A percentile compares a stretch with the other conserved stretches of the same genome.
Evolutionary conservation across 1,140 invertebrate genomes (phyloP).

Genomic region (Pachypsylla venusta): DNA sequence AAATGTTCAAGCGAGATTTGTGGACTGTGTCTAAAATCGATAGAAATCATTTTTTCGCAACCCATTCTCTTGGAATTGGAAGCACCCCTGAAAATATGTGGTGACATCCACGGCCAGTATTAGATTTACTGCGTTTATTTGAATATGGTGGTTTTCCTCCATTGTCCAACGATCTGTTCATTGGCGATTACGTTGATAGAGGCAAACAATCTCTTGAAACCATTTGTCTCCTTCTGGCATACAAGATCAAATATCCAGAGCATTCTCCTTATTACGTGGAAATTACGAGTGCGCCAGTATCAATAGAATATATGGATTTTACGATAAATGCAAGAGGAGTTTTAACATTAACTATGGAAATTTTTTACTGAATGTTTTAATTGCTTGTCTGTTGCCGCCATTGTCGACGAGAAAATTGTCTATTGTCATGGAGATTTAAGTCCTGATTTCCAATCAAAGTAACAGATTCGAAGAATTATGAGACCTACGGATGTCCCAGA

Average conservation of each 20-base stretch:
- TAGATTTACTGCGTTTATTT: conserved; percentile 78
- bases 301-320: conserved; percentile 73
- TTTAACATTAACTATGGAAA: conserved; percentile 81
- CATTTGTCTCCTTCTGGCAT: conserved; percentile 70
- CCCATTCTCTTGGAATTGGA: conserved; percentile 40
- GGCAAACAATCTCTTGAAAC: conserved; percentile 73
- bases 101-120: conserved; percentile 54
- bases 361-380: conserved; percentile 81
- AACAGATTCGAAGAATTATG: conserved; percentile 47
- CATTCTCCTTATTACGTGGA: conserved; percentile 75
- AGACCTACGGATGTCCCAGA: conserved; percentile 40
- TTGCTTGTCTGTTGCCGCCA: conserved; percentile 53
- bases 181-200: conserved; percentile 82
- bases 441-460: conserved; percentile 39
- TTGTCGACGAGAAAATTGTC: conserved; percentile 42
- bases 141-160: conserved; percentile 94
- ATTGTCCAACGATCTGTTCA: conserved; percentile 83
- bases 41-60: no score
- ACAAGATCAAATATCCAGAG: conserved; percentile 94
- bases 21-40: no score
- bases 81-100: conserved; percentile 45
- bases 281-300: conserved; percentile 76
- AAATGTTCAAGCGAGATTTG: no score
- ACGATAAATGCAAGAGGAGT: conserved; percentile 42
- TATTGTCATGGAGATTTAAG: conserved; percentile 44